These are phyloP conservation scores for Burhinus oedicnemus DNA, from an alignment of 2,113 vertebrate genomes.

Conservation along the genomic window DNA sequence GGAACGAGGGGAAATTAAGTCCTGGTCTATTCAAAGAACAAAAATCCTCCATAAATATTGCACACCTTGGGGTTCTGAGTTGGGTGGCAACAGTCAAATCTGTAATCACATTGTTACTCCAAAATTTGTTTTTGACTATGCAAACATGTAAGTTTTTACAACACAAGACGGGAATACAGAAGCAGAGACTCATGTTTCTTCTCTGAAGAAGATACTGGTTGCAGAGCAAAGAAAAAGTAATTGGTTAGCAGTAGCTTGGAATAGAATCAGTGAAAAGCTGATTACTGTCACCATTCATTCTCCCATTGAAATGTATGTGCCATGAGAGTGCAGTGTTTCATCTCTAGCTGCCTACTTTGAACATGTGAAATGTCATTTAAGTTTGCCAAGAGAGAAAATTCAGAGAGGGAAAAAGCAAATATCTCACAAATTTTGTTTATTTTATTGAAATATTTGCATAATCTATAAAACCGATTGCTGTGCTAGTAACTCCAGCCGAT, in stretches of 20 bases:
- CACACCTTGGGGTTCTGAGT: neutral
- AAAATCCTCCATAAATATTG: neutral
- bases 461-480: neutral
- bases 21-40: neutral
- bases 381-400: neutral
- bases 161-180: neutral
- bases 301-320: neutral
- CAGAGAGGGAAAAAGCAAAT: neutral
- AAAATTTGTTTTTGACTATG: neutral
- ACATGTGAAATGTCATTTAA: neutral
- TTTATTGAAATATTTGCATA: neutral
- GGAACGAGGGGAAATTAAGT: neutral
- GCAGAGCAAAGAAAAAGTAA: neutral
- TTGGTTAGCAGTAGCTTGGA: neutral
- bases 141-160: neutral
- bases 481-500: neutral
- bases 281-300: neutral
- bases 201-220: neutral
- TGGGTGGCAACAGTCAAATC: neutral
- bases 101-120: neutral
- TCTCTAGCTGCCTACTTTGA: neutral
- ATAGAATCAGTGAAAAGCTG: neutral
- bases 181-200: neutral
- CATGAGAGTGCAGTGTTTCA: neutral
- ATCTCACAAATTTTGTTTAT: neutral